phyloP scores from a whole-genome alignment of 2,888 invertebrate species.

The Minunthozetes semirufus region DNA sequence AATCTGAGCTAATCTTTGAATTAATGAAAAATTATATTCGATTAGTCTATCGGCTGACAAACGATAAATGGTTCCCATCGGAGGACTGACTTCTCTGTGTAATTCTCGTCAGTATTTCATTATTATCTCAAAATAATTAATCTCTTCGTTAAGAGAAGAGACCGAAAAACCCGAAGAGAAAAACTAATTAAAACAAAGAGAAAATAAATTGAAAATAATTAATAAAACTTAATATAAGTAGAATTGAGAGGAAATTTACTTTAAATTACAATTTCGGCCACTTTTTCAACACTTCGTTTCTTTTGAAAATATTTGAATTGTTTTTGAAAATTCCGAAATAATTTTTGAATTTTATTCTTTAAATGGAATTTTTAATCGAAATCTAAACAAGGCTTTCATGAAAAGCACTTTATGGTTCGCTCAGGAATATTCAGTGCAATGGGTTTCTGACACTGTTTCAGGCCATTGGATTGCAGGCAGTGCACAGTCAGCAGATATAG shows the following conservation, averaged over 20 bases:
- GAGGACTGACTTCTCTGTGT: not conserved
- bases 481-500: no score
- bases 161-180: not conserved
- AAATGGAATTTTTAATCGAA: not conserved
- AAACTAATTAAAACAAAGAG: not conserved
- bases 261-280: no score
- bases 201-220: not conserved
- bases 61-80: not conserved
- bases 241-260: no score
- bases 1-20: not conserved
- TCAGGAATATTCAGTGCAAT: not conserved
- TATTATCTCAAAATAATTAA: not conserved
- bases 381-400: not conserved
- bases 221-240: no score
- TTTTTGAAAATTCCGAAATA: not conserved
- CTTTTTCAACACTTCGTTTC: no score
- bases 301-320: not conserved
- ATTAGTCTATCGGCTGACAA: not conserved
- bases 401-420: not conserved
- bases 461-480: no score
- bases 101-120: not conserved
- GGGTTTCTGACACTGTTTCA: no score
- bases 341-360: not conserved
- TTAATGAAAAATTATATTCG: not conserved
- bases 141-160: not conserved